Base-by-base conservation (phyloP, 2,797 vertebrate genomes). In the Pantherophis alleghaniensis region DNA sequence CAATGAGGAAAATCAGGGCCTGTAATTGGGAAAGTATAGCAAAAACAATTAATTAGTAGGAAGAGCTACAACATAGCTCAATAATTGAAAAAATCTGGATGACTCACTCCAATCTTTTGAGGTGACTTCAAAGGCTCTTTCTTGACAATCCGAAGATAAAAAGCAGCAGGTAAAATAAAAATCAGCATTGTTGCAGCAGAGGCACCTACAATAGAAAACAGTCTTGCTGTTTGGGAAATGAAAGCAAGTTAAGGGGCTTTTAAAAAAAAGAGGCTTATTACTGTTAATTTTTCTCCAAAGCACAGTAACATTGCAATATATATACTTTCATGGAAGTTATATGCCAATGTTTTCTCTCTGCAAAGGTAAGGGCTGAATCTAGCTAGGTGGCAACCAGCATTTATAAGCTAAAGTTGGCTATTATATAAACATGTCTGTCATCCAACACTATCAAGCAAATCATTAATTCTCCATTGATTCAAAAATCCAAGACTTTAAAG, bases 151-250 rank as follows among this genome's bases (percentile, higher is more conserved):
- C 98, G 98, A 93, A 99, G 96, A 96, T 99, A 99, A 96, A 99
- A 99, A 26, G 98, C 98, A 87, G 98, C 98, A 1, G 99, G 99
- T 4, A 99, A 98, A 95, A 99, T 99, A 93, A 99, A 99, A 97
- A 99, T 99, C 94, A 99, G 96, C 98, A 99, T 98, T 0, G 99
- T 99, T 92, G 99, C 99, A 0, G 99, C 99, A 94, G 99, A 99
- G 2, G 99, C 98, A 26, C 99, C 99, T 99, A 96, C 28, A 95
- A 94, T 14, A 94, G 66, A 94, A 69, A 95, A 53, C 14, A 95
- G 88, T 56, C 87, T 37, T 16, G 37, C 5, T 0, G 0, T 12
- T 63, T 88, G 13, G 37, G 51, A 91, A 53, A 20, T 87, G 61
- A 91, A 13, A 22, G 2, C 24, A 69, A 9, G 7, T 4, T 18